A percentile compares a stretch with the other conserved stretches of the same genome.
These are phyloP conservation scores for Kryptopterus vitreolus DNA, from an alignment of 2,797 vertebrate species.

Conservation along the genomic window DNA sequence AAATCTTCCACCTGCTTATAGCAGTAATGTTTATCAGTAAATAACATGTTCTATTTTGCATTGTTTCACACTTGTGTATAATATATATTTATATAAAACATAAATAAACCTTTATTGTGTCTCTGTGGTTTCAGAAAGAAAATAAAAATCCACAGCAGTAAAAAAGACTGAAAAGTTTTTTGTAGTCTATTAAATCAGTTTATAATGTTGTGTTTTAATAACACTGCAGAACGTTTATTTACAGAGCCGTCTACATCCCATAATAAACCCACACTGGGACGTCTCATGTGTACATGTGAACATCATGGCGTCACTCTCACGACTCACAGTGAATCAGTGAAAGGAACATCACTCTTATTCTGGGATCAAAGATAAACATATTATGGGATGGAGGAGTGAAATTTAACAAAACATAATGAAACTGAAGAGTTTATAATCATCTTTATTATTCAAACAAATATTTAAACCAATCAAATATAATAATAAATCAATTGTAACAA, in stretches of 20 bases:
- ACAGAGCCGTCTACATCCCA: background rate
- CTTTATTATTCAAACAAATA: background rate
- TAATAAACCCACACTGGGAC: background rate
- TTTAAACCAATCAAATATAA: background rate
- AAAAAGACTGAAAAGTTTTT: background rate
- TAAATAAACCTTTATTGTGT: background rate
- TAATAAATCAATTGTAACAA: no score
- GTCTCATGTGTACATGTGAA: conserved; percentile 34
- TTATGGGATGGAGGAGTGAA: background rate
- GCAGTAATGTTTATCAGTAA: no score
- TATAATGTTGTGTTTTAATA: no score
- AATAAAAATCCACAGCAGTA: background rate
- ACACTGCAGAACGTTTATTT: no score
- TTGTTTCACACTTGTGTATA: background rate
- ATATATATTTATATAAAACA: background rate
- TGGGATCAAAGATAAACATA: background rate
- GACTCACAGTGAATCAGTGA: conserved; percentile 23
- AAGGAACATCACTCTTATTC: conserved; percentile 36
- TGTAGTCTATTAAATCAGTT: background rate
- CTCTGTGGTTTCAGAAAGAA: background rate
- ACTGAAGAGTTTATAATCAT: no score
- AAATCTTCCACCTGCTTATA: no score
- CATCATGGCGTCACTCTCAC: conserved; percentile 4
- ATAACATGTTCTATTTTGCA: background rate
- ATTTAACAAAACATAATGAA: no score